Evolutionary conservation across 2,888 invertebrate species (phyloP).

Genomic region (Apamea sordens): DNA sequence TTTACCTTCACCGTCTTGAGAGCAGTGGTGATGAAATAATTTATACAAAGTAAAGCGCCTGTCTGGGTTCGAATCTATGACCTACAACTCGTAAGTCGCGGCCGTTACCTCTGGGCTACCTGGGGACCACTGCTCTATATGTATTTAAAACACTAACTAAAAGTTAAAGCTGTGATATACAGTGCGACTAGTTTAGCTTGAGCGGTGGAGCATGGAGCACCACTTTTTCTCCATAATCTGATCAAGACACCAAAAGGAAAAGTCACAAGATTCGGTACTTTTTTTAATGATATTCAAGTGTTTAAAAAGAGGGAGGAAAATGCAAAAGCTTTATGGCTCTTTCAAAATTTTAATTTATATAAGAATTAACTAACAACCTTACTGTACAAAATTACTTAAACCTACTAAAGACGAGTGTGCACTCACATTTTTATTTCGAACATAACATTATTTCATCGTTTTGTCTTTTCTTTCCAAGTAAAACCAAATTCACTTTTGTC

Average conservation of each 20-base stretch:
- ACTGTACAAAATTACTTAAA: neutral
- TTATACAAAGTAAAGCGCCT: too few relatives aligned
- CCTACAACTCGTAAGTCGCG: too few relatives aligned
- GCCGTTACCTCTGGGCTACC: too few relatives aligned
- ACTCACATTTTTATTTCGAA: neutral
- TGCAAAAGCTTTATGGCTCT: neutral
- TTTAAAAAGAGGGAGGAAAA: neutral
- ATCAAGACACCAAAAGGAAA: conserved; percentile 5
- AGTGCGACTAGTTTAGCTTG: neutral
- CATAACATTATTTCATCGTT: neutral
- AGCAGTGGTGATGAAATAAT: too few relatives aligned
- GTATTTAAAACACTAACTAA: neutral
- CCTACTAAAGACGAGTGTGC: neutral
- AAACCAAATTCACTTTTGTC: neutral
- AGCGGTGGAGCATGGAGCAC: neutral
- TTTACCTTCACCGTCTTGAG: too few relatives aligned
- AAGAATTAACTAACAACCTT: neutral
- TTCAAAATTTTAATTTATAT: neutral
- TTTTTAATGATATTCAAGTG: neutral
- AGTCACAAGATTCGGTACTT: neutral
- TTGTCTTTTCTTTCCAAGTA: neutral
- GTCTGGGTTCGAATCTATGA: too few relatives aligned
- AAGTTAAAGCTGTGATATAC: neutral
- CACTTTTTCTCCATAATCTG: neutral
- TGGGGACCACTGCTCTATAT: too few relatives aligned